Conservation (phyloP, 2,888 invertebrate genomes). For the Drosophila ezoana region DNA sequence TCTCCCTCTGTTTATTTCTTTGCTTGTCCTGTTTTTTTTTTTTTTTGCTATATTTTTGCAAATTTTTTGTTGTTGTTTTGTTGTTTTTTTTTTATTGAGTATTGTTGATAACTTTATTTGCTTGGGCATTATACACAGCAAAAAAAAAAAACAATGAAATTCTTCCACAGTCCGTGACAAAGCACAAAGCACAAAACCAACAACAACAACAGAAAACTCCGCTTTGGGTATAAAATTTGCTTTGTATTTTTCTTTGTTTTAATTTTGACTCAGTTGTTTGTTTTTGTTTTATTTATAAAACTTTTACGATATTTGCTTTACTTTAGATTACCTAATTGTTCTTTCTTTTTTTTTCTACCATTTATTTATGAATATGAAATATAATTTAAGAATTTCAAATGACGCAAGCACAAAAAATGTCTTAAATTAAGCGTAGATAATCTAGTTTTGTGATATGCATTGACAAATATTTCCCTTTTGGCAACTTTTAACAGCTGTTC, state of each 20-base stretch:
- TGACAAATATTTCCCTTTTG: background rate
- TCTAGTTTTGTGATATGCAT: background rate
- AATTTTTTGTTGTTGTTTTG: conserved; percentile 24
- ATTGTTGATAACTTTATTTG: conserved; percentile 80
- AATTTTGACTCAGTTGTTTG: conserved; percentile 29
- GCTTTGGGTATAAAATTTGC: conserved; percentile 36
- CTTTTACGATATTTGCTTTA: conserved; percentile 21
- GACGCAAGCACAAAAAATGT: conserved; percentile 2
- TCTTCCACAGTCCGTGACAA: conserved; percentile 56
- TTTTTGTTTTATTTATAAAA: conserved; percentile 9
- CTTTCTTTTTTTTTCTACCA: conserved; percentile 11
- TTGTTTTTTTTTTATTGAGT: conserved; percentile 58
- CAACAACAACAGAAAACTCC: conserved; percentile 16
- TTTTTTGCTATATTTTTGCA: conserved; percentile 23
- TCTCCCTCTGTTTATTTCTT: conserved; percentile 42
- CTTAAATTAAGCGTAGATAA: conserved; percentile 1
- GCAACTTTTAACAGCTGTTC: background rate
- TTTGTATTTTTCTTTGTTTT: conserved; percentile 37
- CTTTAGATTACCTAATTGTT: conserved; percentile 25
- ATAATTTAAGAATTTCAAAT: background rate
- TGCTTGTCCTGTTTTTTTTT: conserved; percentile 30
- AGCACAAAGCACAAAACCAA: conserved; percentile 40
- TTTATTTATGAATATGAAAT: background rate
- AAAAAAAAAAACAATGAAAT: conserved; percentile 28
- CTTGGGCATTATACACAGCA: conserved; percentile 40